Evolutionary conservation across 2,113 vertebrate genomes (phyloP).

Genomic region (Oceanodroma tethys): DNA sequence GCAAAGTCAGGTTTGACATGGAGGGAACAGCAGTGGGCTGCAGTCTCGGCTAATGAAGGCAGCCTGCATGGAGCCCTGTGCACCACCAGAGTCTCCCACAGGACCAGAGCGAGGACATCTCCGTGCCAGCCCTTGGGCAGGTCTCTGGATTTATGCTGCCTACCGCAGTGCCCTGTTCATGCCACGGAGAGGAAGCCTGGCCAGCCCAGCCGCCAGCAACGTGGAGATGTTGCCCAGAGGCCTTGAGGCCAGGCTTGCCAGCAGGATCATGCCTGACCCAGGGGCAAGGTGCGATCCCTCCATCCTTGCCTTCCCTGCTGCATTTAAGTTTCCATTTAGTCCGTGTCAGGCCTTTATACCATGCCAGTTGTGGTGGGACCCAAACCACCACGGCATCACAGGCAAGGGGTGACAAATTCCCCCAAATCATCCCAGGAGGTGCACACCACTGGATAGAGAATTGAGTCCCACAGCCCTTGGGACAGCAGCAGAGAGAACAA

Average conservation of each 20-base stretch:
- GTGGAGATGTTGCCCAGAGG: neutral
- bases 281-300: fast-evolving
- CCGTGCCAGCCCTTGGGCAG: neutral
- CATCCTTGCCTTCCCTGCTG: neutral
- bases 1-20: neutral
- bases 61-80: neutral
- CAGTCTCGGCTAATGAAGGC: neutral
- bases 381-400: neutral
- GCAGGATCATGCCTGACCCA: neutral
- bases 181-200: neutral
- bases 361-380: neutral
- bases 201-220: neutral
- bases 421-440: neutral
- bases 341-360: neutral
- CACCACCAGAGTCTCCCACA: no score
- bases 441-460: neutral
- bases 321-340: neutral
- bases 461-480: neutral
- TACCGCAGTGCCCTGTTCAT: neutral
- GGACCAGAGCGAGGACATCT: neutral
- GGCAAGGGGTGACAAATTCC: neutral
- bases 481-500: neutral
- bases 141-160: neutral
- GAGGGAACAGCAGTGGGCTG: neutral
- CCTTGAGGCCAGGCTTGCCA: neutral